phyloP scores from a whole-genome alignment of 2,113 vertebrate species.

The Dasypus novemcinctus region DNA sequence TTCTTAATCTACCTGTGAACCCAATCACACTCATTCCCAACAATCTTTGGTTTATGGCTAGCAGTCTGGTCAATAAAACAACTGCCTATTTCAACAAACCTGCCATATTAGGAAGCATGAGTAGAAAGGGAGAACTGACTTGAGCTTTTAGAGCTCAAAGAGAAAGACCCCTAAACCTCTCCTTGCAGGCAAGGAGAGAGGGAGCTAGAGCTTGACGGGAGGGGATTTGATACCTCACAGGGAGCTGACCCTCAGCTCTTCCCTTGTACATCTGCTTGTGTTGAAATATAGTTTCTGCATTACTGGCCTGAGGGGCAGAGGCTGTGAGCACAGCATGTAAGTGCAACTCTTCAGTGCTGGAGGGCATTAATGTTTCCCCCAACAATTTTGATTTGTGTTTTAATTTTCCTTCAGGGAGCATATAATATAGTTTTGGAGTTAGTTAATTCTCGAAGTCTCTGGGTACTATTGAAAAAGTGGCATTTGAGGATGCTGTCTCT shows the following conservation, averaged over 20 bases:
- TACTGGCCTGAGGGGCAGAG: neutral
- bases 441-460: slow-evolving; percentile 40
- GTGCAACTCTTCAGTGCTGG: neutral
- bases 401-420: slow-evolving; percentile 47
- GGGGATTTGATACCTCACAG: neutral
- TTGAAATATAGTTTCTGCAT: neutral
- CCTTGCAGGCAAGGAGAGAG: neutral
- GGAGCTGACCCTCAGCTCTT: neutral
- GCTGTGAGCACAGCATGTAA: neutral
- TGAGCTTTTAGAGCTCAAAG: neutral
- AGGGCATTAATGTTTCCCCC: slow-evolving; percentile 17
- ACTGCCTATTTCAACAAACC: neutral
- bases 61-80: neutral
- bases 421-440: slow-evolving; percentile 22
- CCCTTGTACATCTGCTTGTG: too few species aligned
- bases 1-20: neutral
- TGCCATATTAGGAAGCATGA: neutral
- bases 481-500: slow-evolving; percentile 22
- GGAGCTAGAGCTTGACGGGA: neutral
- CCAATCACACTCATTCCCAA: neutral
- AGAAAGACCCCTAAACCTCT: neutral
- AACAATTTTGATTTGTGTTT: slow-evolving; percentile 52
- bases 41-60: neutral
- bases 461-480: slow-evolving; percentile 21
- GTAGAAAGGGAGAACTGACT: neutral